Percentiles rank a stretch among this genome's conserved stretches.
Conservation (phyloP, 2,797 vertebrate species). For the Ara ararauna region DNA sequence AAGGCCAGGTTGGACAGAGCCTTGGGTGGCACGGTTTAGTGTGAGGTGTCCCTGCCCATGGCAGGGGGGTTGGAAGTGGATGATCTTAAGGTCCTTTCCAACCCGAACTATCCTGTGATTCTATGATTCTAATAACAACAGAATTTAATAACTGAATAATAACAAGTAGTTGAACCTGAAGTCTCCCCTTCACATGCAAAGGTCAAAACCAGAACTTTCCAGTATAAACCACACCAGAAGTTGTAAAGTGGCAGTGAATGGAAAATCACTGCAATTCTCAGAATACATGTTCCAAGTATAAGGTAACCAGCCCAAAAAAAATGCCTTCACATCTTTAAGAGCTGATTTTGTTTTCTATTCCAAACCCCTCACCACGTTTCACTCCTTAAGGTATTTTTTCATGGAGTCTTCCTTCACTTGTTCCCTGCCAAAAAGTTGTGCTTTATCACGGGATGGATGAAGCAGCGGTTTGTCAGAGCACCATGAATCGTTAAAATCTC, state of each 20-base stretch:
- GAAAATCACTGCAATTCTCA: not conserved
- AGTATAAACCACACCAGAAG: not conserved
- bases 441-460: not conserved
- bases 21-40: too few species aligned
- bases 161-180: not conserved
- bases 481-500: constrained; percentile 38
- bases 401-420: not conserved
- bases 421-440: not conserved
- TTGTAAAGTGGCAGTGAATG: not conserved
- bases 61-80: too few species aligned
- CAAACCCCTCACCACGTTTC: not conserved
- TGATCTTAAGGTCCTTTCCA: too few species aligned
- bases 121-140: not conserved
- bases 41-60: too few species aligned
- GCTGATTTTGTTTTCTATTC: not conserved
- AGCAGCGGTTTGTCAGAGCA: not conserved
- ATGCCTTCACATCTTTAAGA: not conserved
- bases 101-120: too few species aligned
- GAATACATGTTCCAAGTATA: not conserved
- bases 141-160: not conserved
- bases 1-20: too few species aligned
- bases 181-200: not conserved
- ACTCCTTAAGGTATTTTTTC: not conserved
- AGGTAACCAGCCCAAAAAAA: not conserved
- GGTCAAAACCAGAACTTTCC: not conserved